Conservation (phyloP, 2,888 invertebrate species). For the Tupiocoris notatus region DNA sequence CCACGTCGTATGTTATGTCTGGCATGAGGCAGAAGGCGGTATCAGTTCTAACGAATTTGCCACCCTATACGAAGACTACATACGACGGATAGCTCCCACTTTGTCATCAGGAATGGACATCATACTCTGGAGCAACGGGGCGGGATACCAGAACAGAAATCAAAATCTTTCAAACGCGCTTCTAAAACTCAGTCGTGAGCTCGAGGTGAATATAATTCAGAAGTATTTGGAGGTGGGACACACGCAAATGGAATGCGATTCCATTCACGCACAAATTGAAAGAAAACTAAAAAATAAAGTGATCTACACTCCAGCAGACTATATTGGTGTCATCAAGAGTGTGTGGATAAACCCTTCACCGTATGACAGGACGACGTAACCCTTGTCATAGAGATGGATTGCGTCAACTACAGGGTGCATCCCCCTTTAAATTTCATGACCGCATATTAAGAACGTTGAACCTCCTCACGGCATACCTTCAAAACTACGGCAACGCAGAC, state of each 20-base stretch:
- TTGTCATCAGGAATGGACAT: background rate
- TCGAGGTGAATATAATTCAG: background rate
- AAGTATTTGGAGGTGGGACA: background rate
- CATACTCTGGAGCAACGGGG: background rate
- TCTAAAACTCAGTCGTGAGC: background rate
- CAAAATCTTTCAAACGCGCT: background rate
- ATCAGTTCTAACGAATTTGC: conserved; percentile 14
- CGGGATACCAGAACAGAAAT: conserved; percentile 1
- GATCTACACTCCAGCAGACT: conserved; percentile 24
- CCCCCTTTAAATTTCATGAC: no score
- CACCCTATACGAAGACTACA: conserved; percentile 13
- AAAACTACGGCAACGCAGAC: no score
- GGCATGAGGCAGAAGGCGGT: conserved; percentile 20
- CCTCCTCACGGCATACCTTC: no score
- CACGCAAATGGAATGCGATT: conserved; percentile 41
- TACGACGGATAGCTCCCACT: conserved; percentile 18
- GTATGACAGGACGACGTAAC: no score
- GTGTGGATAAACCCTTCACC: conserved; percentile 3
- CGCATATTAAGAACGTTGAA: no score
- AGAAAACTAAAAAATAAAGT: conserved; percentile 1
- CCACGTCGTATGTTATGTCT: conserved; percentile 59
- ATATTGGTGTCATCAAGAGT: background rate
- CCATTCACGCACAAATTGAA: conserved; percentile 1
- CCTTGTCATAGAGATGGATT: no score
- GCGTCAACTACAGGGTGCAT: no score